Evolutionary conservation across 2,113 vertebrate genomes (phyloP).

Genomic region (Nematolebias whitei): DNA sequence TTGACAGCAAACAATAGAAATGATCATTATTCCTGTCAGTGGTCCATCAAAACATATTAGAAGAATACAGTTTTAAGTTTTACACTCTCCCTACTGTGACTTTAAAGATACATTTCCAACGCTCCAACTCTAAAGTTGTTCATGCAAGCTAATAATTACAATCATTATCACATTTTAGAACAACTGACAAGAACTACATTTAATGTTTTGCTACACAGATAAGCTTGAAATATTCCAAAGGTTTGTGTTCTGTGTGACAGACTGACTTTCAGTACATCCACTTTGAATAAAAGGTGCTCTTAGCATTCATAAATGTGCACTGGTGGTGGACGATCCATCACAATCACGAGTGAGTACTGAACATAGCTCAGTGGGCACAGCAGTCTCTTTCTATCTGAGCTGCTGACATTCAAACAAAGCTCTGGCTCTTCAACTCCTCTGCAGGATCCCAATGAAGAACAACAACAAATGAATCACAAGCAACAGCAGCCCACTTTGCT

Average conservation of each 20-base stretch:
- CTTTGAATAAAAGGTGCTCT: constrained; percentile 59
- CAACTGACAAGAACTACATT: constrained; percentile 11
- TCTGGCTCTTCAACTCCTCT: constrained; percentile 53
- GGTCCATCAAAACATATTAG: no score
- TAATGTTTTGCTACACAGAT: constrained; percentile 20
- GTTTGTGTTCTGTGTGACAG: constrained; percentile 26
- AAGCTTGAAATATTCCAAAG: constrained; percentile 18
- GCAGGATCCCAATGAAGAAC: constrained; percentile 66
- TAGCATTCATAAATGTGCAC: constrained; percentile 61
- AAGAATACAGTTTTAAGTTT: no score
- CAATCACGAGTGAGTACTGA: constrained; percentile 56
- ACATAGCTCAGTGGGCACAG: constrained; percentile 63
- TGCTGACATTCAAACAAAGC: constrained; percentile 74
- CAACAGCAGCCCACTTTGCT: constrained; percentile 61
- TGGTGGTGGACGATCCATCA: constrained; percentile 64
- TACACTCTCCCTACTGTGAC: no score
- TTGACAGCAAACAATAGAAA: no score
- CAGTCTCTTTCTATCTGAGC: constrained; percentile 60
- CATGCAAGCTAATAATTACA: no score
- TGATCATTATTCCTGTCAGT: no score
- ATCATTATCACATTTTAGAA: constrained; percentile 6
- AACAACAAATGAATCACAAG: constrained; percentile 72
- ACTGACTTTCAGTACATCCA: constrained; percentile 40
- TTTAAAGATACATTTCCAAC: no score
- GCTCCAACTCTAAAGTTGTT: no score